Evolutionary conservation across 1,140 invertebrate species (phyloP), one percentile per base, ranked within the genome.

Genomic region (Asbolus verrucosus): DNA sequence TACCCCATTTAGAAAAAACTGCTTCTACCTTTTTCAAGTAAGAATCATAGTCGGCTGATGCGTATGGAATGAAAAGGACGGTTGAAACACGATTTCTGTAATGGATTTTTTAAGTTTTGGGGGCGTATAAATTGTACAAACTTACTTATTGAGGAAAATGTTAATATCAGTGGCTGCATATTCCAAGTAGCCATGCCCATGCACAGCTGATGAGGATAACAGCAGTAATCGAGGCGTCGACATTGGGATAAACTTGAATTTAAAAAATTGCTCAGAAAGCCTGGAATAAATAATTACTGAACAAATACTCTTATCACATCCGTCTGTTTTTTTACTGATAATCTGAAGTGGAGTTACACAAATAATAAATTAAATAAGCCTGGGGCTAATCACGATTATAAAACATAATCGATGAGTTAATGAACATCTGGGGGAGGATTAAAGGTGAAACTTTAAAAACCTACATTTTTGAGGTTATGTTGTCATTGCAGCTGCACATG

Each of bases 1-100:
- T 78, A 81, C 91, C 91, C 85, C 88, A 90, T 13, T 85, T 82
- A 36, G 81, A 80, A 46, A 93, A 85, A 13, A 86, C 85, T 72
- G 84, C 81, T 65, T 81, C 82, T 0, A 91, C 86, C 79, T 84
- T 90, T 2, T 82, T 80, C 1, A 89, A 87, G 78, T 94, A 94
- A 14, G 78, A 82, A 79, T 92, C 86, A 81, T 89, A 85, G 75
- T 91, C 83, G 13, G 81, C 84, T 71, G 88, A 81, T 3, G 92
- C 92, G 83, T 92, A 94, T 0, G 92, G 92, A 24, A 94, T 82
- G 82, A 94, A 94, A 8, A 94, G 78, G 59, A 94, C 81, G 30
- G 87, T 85, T 38, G 82, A 82, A 1, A 92, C 88, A 73, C 86
- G 82, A 73, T 87, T 86, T 65, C 90, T 92, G 79, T 65, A 81